Percentiles rank a stretch among this genome's conserved stretches.
Evolutionary conservation across 2,888 invertebrate species (phyloP).

Genomic region (Brassicogethes aeneus): DNA sequence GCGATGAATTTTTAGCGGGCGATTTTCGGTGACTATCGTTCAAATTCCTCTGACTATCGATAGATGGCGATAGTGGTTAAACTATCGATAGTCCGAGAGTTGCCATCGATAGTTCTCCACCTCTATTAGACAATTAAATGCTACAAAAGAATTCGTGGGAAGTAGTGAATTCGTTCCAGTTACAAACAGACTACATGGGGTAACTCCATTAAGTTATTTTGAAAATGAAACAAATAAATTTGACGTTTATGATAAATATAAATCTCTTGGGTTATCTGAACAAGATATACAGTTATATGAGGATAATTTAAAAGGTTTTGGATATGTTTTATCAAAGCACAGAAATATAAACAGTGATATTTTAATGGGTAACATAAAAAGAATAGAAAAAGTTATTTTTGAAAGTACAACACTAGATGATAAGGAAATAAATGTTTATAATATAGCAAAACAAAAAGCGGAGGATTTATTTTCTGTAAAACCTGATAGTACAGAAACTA

Average conservation of each 20-base stretch:
- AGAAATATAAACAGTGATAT: slow-evolving; percentile 25
- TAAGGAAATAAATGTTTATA: no score
- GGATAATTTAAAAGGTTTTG: slow-evolving; percentile 40
- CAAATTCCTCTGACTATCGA: no score
- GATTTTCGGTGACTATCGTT: no score
- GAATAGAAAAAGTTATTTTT: slow-evolving; percentile 10
- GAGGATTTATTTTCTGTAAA: slow-evolving; percentile 29
- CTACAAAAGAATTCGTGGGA: slow-evolving; percentile 18
- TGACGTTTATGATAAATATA: slow-evolving; percentile 41
- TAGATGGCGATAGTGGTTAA: no score
- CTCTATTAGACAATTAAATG: slow-evolving; percentile 16
- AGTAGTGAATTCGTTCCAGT: slow-evolving; percentile 18
- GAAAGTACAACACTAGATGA: no score
- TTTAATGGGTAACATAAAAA: slow-evolving; percentile 15
- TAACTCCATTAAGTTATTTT: background rate
- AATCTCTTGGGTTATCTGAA: slow-evolving; percentile 40
- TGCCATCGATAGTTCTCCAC: no score
- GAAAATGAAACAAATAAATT: slow-evolving; percentile 32
- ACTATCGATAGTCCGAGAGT: no score
- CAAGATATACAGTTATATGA: slow-evolving; percentile 45
- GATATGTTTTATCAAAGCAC: slow-evolving; percentile 27
- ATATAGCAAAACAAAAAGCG: slow-evolving; percentile 14
- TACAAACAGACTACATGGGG: background rate
- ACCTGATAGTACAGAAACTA: slow-evolving; percentile 32
- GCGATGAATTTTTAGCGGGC: no score